Evolutionary conservation across 2,797 vertebrate species (phyloP).

Genomic region (Pangasius larnaudii): DNA sequence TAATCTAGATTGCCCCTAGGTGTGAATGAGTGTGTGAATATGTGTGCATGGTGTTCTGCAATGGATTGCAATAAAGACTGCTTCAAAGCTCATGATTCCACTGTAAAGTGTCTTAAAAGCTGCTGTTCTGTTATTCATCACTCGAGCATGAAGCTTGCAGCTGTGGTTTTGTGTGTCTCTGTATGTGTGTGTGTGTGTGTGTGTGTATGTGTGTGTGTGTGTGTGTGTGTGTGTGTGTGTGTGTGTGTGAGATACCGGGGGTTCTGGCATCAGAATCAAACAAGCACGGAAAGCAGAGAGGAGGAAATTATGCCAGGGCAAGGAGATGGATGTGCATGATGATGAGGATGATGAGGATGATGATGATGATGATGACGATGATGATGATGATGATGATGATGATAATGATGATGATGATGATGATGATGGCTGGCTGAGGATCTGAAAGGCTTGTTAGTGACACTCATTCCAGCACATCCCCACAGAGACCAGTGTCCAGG

Average conservation of each 20-base stretch:
- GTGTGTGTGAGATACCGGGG: slow-evolving; percentile 1
- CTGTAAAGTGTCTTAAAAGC: slow-evolving; percentile 12
- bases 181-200: not conserved
- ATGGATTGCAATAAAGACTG: not conserved
- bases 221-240: not conserved
- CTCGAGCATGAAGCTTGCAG: not conserved
- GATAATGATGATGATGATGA: slow-evolving; percentile 6
- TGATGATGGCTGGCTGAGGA: slow-evolving; percentile 13
- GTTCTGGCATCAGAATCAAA: slow-evolving; percentile 62
- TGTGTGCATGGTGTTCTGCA: not conserved
- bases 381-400: not conserved
- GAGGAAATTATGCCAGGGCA: slow-evolving; percentile 24
- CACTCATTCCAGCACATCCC: slow-evolving; percentile 40
- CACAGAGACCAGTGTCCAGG: slow-evolving; percentile 33
- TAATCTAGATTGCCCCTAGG: not conserved
- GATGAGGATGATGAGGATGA: not conserved
- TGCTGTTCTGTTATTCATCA: slow-evolving; percentile 7
- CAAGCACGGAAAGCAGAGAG: slow-evolving; percentile 73
- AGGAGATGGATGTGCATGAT: slow-evolving; percentile 17
- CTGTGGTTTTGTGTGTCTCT: not conserved
- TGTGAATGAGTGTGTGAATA: not conserved
- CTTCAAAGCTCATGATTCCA: slow-evolving; percentile 7
- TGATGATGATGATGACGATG: slow-evolving; percentile 15
- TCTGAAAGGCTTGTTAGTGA: slow-evolving; percentile 48
- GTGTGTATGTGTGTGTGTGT: not conserved